Base-by-base conservation (phyloP, 2,888 invertebrate genomes). In the Scrobipalpa atriplicella region DNA sequence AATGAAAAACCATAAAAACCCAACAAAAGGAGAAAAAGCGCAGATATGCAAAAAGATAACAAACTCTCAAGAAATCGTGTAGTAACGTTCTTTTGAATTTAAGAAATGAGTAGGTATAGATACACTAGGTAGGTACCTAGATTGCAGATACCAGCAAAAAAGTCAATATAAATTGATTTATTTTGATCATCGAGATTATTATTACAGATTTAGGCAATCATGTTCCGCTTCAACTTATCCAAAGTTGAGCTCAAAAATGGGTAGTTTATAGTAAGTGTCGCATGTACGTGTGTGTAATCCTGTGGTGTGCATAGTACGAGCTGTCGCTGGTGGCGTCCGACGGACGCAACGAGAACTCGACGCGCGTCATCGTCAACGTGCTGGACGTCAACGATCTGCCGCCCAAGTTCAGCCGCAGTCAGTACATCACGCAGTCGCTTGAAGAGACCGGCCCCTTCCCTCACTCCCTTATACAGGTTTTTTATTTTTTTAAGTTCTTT, bases 361-460 rank as follows among this genome's bases (percentile, higher is more conserved):
- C 97, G 75, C 95, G 94, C 69, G 96, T 98, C 75, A 94, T 96
- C 79, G 95, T 98, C 78, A 95, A 95, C 83, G 94, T 97, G 76
- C 95, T 96, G 77, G 97, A 98, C 90, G 96, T 97, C 82, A 98
- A 98, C 93, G 98, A 98, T 91, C 94, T 98, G 80, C 96, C 98
- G 65, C 98, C 98, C 39, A 94, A 94, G 76, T 97, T 97, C 90
- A 94, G 95, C 72, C 93, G 95, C 82, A 94, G 95, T 73, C 87
- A 94, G 67, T 97, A 97, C 93, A 89, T 94, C 81, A 94, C 95
- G 63, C 94, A 95, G 72, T 95, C 97, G 75, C 93, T 95, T 72
- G 97, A 97, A 87, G 97, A 97, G 88, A 94, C 95, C 78, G 95
- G 95, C 77, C 94, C 95, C 72, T 96, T 95, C 84, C 96, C 96